Base-by-base conservation (phyloP, 2,888 invertebrate genomes). In the Machimus rusticus region DNA sequence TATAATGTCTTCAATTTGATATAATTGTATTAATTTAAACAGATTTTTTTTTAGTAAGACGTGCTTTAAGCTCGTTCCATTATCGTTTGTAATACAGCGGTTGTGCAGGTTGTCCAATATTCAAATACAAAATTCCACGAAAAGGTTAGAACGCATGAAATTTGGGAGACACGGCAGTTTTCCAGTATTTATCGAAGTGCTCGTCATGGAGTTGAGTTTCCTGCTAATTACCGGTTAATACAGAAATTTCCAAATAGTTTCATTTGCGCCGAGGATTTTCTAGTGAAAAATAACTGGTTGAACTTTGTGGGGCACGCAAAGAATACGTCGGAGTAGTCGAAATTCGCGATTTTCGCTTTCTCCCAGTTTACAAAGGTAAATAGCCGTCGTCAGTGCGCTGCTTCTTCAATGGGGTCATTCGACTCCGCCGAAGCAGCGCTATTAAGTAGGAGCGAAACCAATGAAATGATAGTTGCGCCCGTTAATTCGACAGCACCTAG, bases 321-420 rank as follows among this genome's bases (percentile, higher is more conserved):
- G 23, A 84, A 66, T 37, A 74, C 4, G 16, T 31, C 8, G 14
- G 9, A 23, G 2, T 9, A 19, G 66, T n/a, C 14, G 84, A 84
- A 39, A 19, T 84, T 66, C 9, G 19, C 23, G 23, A 39, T 37
- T 37, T 31, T 51, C 28, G 23, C 84, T 84, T 84, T 84, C 84
- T 84, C 84, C 57, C 37, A 23, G 19, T 66, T 66, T 28, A 28
- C 66, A 66, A 23, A 84, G 84, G 84, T 84, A 84, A 76, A 84
- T 66, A 66, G 66, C 84, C 84, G 23, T 66, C 84, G 51, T 28
- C 28, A 9, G 19, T 28, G 66, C 28, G 66, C 23, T 66, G 66
- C 23, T 16, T 55, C 43, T 51, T 12, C 28, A 81, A 34, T 46
- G 51, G 51, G 51, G 51, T 81, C 55, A 34, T 81, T 23, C 81